These are phyloP conservation scores for Oligia latruncula DNA, from an alignment of 2,888 invertebrate species.

Conservation along the genomic window DNA sequence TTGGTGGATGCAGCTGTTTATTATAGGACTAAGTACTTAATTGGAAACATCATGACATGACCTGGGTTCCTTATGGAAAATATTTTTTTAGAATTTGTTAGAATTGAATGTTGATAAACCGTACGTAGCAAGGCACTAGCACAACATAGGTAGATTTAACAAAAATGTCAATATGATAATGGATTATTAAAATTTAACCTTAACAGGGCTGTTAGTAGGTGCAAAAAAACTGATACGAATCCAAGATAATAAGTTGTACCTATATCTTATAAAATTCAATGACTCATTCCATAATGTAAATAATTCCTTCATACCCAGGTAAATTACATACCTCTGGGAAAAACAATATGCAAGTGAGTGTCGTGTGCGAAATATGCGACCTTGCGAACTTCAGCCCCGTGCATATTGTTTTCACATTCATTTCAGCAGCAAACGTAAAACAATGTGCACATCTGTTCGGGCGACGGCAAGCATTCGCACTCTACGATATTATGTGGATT, in stretches of 20 bases:
- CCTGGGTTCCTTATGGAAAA: background rate
- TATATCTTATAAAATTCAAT: conserved; percentile 49
- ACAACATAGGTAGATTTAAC: too few relatives aligned
- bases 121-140: background rate
- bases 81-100: background rate
- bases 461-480: conserved; percentile 44
- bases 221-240: conserved; percentile 12
- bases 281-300: conserved; percentile 21
- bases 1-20: conserved; percentile 16
- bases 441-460: conserved; percentile 57
- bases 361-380: conserved; percentile 26
- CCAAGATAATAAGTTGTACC: conserved; percentile 8
- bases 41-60: background rate
- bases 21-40: background rate
- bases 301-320: conserved; percentile 17
- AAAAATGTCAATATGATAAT: conserved; percentile 7
- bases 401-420: conserved; percentile 49
- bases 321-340: conserved; percentile 22
- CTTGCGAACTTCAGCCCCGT: conserved; percentile 40
- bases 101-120: background rate
- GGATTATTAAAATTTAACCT: conserved; percentile 10
- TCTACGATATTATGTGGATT: conserved; percentile 27
- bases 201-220: conserved; percentile 22
- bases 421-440: conserved; percentile 48
- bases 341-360: conserved; percentile 18